Base-by-base conservation (phyloP, 2,797 vertebrate species). In the Todus mexicanus region DNA sequence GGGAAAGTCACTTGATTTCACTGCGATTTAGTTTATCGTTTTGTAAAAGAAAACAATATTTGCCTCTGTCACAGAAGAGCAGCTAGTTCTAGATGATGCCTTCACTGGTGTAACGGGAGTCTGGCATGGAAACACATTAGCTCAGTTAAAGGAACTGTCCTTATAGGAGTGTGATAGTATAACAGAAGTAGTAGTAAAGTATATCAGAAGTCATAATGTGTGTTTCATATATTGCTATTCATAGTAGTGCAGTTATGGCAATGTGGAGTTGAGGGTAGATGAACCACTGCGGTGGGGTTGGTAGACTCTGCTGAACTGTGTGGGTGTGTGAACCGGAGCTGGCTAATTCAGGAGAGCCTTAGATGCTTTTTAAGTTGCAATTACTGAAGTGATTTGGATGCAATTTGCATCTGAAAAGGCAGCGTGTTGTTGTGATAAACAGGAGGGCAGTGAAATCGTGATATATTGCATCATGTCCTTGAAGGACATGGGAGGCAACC, bases 381-480 rank as follows among this genome's bases (percentile, higher is more conserved):
- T 90, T 91, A 75, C 80, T 22, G 13, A 75, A 91, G 65, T 45
- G 56, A 84, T 90, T 88, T 91, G 51, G 54, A 38, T 2, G 8
- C 76, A 70, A 84, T 86, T 94, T 84, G 68, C 80, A 82, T 81
- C 64, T 90, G 78, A 92, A 85, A 83, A 85, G 69, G 37, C 43
- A 65, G 16, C 48, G 43, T 60, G 47, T 3, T 70, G 27, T 37
- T 82, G 27, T 69, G 70, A 35, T 87, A 47, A 94, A 63, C 81
- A 90, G 64, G 35, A 60, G 73, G 56, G 40, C 59, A 76, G 43
- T 66, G 78, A 89, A 94, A 74, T 82, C 12, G 2, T 9, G 33
- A 26, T 37, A 5, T 63, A 17, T 70, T 80, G 42, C 35, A 48
- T 68, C 27, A n/a, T 9, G n/a, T 64, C 75, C 60, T 82, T 75